phyloP scores from a whole-genome alignment of 2,113 vertebrate species.

The Phylloscopus trochiloides region DNA sequence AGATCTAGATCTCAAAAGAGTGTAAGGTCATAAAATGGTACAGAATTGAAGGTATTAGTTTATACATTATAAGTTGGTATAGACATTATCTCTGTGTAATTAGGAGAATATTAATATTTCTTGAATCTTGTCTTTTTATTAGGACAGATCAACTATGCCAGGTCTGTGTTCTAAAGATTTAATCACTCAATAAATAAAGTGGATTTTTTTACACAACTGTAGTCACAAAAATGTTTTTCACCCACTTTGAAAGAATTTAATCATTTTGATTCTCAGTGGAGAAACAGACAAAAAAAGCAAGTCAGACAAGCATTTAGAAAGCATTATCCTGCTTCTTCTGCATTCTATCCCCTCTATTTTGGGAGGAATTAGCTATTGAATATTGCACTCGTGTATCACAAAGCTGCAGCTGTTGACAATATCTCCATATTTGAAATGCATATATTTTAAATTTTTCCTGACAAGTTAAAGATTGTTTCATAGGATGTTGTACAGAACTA shows the following conservation, averaged over 20 bases:
- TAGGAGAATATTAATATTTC: neutral
- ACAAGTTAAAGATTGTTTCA: neutral
- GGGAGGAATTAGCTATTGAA: neutral
- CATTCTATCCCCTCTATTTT: neutral
- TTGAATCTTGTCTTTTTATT: neutral
- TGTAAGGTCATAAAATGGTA: neutral
- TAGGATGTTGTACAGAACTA: neutral
- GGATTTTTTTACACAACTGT: neutral
- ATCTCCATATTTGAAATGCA: neutral
- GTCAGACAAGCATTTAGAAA: neutral
- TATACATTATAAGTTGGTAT: neutral
- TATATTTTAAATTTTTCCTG: neutral
- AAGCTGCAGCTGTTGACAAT: neutral
- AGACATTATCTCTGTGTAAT: neutral
- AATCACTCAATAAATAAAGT: neutral
- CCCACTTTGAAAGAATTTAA: neutral
- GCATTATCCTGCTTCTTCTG: neutral
- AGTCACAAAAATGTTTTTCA: neutral
- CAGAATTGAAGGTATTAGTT: neutral
- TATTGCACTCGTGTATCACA: neutral
- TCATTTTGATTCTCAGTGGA: neutral
- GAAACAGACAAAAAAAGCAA: neutral
- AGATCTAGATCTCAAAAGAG: neutral
- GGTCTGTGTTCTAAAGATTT: neutral
- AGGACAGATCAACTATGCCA: neutral